Evolutionary conservation across 2,797 vertebrate genomes (phyloP).

Genomic region (Coreius guichenoti): DNA sequence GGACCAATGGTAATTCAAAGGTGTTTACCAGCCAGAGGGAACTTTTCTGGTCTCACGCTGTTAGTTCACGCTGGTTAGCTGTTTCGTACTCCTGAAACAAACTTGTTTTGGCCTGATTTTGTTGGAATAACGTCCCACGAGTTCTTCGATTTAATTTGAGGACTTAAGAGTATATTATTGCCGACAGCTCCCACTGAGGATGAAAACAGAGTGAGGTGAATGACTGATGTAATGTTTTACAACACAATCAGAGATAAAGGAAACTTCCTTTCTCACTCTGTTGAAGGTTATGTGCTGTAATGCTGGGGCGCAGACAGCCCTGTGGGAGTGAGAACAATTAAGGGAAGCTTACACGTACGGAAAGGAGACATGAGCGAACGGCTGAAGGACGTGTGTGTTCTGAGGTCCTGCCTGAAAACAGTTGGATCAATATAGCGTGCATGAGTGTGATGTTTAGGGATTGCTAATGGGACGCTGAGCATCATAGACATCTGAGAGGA

Average conservation of each 20-base stretch:
- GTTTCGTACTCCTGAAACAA: no score
- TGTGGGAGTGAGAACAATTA: slow-evolving; percentile 36
- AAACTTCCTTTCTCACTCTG: slow-evolving; percentile 12
- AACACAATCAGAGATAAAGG: slow-evolving; percentile 28
- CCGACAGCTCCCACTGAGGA: not conserved
- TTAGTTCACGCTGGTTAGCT: no score
- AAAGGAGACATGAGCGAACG: slow-evolving; percentile 8
- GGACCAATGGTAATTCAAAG: no score
- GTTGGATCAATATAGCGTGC: slow-evolving; percentile 54
- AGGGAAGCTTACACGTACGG: not conserved
- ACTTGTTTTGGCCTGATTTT: no score
- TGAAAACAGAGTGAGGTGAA: slow-evolving; percentile 15
- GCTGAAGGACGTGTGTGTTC: slow-evolving; percentile 31
- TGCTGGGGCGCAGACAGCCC: not conserved
- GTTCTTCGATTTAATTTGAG: no score
- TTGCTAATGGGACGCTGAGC: slow-evolving; percentile 55
- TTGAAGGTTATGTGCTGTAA: slow-evolving; percentile 16
- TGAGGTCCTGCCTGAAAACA: slow-evolving; percentile 27
- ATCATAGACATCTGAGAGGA: slow-evolving; percentile 14
- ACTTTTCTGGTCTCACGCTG: no score
- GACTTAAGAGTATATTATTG: not conserved
- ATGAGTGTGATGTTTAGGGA: slow-evolving; percentile 39
- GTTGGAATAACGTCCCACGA: no score
- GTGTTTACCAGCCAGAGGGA: no score
- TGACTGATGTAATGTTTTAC: slow-evolving; percentile 40